phyloP scores from a whole-genome alignment of 2,113 vertebrate species.

The Chascanopsetta lugubris region DNA sequence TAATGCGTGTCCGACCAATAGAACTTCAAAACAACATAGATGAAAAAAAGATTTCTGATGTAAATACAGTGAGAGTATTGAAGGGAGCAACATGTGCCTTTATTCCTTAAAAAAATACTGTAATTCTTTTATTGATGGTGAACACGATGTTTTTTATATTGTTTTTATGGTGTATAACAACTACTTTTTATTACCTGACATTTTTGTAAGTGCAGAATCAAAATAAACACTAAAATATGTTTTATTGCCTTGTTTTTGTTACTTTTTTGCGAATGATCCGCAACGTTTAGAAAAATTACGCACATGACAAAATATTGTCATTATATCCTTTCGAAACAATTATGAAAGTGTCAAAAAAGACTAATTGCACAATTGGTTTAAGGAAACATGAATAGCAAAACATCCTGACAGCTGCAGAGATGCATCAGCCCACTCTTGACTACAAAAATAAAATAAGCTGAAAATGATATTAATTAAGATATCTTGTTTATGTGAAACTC shows the following conservation, averaged over 20 bases:
- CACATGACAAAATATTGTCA: too few relatives aligned
- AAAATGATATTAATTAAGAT: too few relatives aligned
- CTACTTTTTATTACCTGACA: conserved; percentile 73
- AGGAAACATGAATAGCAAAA: too few relatives aligned
- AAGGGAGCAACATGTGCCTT: conserved; percentile 72
- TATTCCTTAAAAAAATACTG: conserved; percentile 52
- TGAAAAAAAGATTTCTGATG: conserved; percentile 24
- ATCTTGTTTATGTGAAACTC: too few relatives aligned
- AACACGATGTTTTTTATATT: conserved; percentile 72
- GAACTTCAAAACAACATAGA: conserved; percentile 18
- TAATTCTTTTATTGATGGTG: conserved; percentile 48
- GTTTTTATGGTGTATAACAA: conserved; percentile 74
- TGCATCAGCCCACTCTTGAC: too few relatives aligned
- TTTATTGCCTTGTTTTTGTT: conserved; percentile 13
- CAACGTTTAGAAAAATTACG: neutral
- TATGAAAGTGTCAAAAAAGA: too few relatives aligned
- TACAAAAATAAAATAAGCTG: too few relatives aligned
- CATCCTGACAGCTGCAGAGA: too few relatives aligned
- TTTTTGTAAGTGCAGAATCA: conserved; percentile 76
- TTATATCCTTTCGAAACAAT: too few relatives aligned
- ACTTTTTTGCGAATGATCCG: neutral
- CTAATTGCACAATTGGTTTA: too few relatives aligned
- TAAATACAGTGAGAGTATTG: conserved; percentile 51
- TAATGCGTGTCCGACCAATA: conserved; percentile 18
- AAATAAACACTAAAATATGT: conserved; percentile 57